Evolutionary conservation across 1,140 invertebrate species (phyloP).

Genomic region (Batillaria attramentaria): DNA sequence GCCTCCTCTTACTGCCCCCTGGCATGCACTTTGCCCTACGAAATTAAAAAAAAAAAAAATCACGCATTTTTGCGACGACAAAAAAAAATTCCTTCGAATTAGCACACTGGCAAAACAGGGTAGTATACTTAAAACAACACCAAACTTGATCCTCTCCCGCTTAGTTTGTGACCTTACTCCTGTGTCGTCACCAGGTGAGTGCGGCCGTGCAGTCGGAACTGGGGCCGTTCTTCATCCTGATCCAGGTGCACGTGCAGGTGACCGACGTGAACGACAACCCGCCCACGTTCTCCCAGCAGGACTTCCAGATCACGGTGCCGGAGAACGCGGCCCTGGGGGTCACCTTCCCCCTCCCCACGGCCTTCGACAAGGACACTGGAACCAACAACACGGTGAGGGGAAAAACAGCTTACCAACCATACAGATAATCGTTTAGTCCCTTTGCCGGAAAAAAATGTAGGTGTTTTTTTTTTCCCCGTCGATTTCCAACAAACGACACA

Average conservation of each 20-base stretch:
- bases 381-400: slow-evolving; percentile 40
- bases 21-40: too few relatives aligned
- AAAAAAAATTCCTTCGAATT: too few relatives aligned
- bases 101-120: too few relatives aligned
- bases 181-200: slow-evolving; percentile 30
- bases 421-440: background rate
- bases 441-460: too few relatives aligned
- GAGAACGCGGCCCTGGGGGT: slow-evolving; percentile 41
- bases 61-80: too few relatives aligned
- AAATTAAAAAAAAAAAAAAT: too few relatives aligned
- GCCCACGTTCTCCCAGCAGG: slow-evolving; percentile 83
- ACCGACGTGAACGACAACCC: slow-evolving; percentile 94
- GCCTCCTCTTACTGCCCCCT: too few relatives aligned
- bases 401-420: background rate
- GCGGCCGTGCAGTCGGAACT: slow-evolving; percentile 45
- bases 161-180: too few relatives aligned
- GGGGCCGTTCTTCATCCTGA: slow-evolving; percentile 35
- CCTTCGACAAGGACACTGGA: slow-evolving; percentile 46
- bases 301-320: slow-evolving; percentile 75
- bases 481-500: too few relatives aligned
- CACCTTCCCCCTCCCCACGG: slow-evolving; percentile 43
- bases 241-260: slow-evolving; percentile 83
- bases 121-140: too few relatives aligned
- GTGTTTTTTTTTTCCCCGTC: too few relatives aligned
- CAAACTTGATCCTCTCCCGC: too few relatives aligned